These are phyloP conservation scores for Anhinga anhinga DNA, from an alignment of 2,113 vertebrate genomes.

Conservation along the genomic window DNA sequence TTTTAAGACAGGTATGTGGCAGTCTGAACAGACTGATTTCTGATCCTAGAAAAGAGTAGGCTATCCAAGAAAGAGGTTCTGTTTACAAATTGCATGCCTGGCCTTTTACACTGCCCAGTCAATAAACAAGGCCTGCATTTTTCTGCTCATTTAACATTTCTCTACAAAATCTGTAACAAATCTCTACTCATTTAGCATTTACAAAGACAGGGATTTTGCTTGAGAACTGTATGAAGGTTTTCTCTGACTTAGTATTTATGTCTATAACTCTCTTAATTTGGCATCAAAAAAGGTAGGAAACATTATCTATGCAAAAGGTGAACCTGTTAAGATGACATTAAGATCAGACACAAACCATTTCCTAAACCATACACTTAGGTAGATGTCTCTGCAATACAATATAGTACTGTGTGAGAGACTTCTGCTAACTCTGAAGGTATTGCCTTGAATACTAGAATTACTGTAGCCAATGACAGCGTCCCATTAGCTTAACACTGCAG, in stretches of 20 bases:
- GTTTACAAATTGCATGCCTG: background rate
- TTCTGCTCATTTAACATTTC: conserved; percentile 1
- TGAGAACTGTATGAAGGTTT: background rate
- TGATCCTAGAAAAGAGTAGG: background rate
- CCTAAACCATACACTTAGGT: background rate
- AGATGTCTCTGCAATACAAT: background rate
- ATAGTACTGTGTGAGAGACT: background rate
- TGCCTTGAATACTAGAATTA: background rate
- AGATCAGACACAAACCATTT: background rate
- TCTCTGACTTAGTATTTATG: background rate
- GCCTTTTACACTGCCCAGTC: background rate
- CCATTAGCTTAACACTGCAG: background rate
- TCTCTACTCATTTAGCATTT: background rate
- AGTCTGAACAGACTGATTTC: background rate
- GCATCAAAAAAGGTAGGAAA: background rate
- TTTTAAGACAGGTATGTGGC: background rate
- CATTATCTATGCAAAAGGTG: background rate
- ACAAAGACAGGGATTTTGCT: background rate
- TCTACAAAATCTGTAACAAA: background rate
- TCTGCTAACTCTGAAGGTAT: background rate
- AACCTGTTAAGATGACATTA: background rate
- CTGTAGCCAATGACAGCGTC: background rate
- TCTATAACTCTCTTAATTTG: background rate
- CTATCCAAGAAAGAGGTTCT: conserved; percentile 11
- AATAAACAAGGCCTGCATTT: conserved; percentile 42